These are phyloP conservation scores for Caerostris darwini DNA, from an alignment of 1,140 invertebrate species.

Conservation along the genomic window DNA sequence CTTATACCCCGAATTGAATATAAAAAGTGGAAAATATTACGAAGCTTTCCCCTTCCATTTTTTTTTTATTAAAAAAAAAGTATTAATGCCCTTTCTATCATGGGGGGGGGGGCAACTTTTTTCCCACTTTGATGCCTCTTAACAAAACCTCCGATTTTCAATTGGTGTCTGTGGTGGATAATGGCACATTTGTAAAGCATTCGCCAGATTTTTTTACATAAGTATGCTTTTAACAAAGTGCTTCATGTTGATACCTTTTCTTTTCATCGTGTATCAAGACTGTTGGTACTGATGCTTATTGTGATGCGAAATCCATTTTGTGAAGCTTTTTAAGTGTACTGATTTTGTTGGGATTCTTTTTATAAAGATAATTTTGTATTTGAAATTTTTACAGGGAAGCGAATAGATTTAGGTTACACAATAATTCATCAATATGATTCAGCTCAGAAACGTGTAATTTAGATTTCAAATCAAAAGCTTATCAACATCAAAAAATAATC, in stretches of 20 bases:
- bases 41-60: too few species aligned
- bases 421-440: too few species aligned
- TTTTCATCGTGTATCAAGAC: not conserved
- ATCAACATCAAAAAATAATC: too few species aligned
- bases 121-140: not conserved
- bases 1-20: not conserved
- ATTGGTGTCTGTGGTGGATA: constrained; percentile 22
- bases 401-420: too few species aligned
- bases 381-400: too few species aligned
- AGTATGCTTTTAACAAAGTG: constrained; percentile 1
- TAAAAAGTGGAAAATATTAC: constrained; percentile 17
- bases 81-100: not conserved
- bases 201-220: not conserved
- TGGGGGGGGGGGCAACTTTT: not conserved
- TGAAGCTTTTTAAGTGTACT: too few species aligned
- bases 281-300: not conserved
- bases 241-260: not conserved
- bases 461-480: too few species aligned
- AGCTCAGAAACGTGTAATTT: too few species aligned
- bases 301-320: too few species aligned
- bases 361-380: too few species aligned
- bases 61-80: not conserved
- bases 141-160: not conserved
- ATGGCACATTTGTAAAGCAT: constrained; percentile 10
- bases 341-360: too few species aligned